Conservation (phyloP, 2,113 vertebrate species). For the Lota lota region DNA sequence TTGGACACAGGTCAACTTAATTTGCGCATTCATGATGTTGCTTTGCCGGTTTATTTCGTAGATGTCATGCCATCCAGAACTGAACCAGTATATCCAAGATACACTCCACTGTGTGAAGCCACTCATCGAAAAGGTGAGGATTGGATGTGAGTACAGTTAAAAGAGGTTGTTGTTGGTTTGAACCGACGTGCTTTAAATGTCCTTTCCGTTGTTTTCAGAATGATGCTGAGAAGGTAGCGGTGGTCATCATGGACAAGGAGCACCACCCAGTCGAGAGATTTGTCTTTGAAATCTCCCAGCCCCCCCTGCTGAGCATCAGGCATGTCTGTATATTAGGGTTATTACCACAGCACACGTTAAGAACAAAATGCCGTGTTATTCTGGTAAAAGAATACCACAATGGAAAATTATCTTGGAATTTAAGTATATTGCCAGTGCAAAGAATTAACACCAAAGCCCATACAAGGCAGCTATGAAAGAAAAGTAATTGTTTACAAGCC, state of each 20-base stretch:
- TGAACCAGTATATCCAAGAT: conserved; percentile 97
- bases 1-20: not conserved
- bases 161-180: too few species aligned
- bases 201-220: conserved; percentile 73
- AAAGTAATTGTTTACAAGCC: too few species aligned
- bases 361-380: not conserved
- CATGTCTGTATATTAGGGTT: conserved; percentile 34
- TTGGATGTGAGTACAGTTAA: not conserved
- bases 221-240: conserved; percentile 94
- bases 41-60: conserved; percentile 48
- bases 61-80: conserved; percentile 97
- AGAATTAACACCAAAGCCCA: too few species aligned
- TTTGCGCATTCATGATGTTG: not conserved
- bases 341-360: not conserved
- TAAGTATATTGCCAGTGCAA: too few species aligned
- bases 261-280: conserved; percentile 98
- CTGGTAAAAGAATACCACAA: not conserved
- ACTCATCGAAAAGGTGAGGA: conserved; percentile 90
- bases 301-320: conserved; percentile 91
- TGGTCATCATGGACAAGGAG: conserved; percentile 98
- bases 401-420: too few species aligned
- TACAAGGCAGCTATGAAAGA: too few species aligned
- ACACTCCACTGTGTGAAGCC: conserved; percentile 95
- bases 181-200: not conserved
- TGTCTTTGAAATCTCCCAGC: conserved; percentile 96